phyloP scores from a whole-genome alignment of 2,888 invertebrate genomes.

The Willowsia nigromaculata region DNA sequence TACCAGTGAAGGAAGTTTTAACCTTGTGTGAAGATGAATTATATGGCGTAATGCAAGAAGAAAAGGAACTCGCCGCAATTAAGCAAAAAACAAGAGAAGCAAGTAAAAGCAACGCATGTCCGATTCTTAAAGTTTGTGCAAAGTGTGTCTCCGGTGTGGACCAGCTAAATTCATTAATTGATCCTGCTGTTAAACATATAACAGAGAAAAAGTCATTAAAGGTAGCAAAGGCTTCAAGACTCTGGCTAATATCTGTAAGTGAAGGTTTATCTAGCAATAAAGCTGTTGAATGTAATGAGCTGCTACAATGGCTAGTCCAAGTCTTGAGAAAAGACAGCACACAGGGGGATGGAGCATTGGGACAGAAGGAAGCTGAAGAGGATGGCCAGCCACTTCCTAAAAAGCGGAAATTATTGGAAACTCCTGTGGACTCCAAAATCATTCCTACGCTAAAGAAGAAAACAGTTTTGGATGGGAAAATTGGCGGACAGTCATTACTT shows the following conservation, averaged over 20 bases:
- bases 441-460: slow-evolving; percentile 64
- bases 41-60: slow-evolving; percentile 76
- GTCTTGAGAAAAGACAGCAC: slow-evolving; percentile 54
- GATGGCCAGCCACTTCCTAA: slow-evolving; percentile 31
- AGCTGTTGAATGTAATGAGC: slow-evolving; percentile 56
- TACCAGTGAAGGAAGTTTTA: slow-evolving; percentile 73
- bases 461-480: slow-evolving; percentile 59
- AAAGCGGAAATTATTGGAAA: slow-evolving; percentile 68
- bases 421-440: slow-evolving; percentile 64
- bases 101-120: slow-evolving; percentile 71
- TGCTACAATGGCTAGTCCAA: slow-evolving; percentile 69
- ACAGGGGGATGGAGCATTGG: background rate
- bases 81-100: slow-evolving; percentile 75
- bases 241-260: slow-evolving; percentile 69
- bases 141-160: slow-evolving; percentile 61
- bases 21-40: slow-evolving; percentile 75
- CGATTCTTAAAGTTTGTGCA: slow-evolving; percentile 72
- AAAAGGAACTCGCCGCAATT: slow-evolving; percentile 74
- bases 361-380: background rate
- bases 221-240: slow-evolving; percentile 71
- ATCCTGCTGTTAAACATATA: slow-evolving; percentile 68
- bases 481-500: slow-evolving; percentile 60
- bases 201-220: slow-evolving; percentile 70
- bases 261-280: slow-evolving; percentile 73
- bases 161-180: slow-evolving; percentile 59